Base-by-base conservation (phyloP, 2,797 vertebrate species). In the Neomorphus geoffroyi region DNA sequence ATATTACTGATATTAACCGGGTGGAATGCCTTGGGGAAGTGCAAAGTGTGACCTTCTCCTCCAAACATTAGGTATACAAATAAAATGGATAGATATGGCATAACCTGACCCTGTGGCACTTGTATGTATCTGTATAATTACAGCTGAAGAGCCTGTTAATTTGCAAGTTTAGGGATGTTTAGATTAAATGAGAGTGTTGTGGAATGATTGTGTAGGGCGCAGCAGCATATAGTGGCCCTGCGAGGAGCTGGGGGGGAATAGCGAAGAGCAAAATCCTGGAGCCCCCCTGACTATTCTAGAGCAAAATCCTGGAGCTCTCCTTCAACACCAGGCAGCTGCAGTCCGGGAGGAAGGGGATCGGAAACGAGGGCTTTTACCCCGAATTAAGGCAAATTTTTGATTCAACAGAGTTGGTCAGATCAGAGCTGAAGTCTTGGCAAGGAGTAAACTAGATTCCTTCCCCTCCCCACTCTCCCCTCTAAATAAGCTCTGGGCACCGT, bases 51-150 rank as follows among this genome's bases (percentile, higher is more conserved):
- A 88, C 94, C 87, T 94, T 80, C 85, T 90, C 66, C 46, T 66
- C 61, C 75, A 56, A 16, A 60, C 78, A 27, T 85, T 53, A 92
- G 92, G 82, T 94, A 18, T 85, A 88, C 93, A 88, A 65, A 92
- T 85, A 75, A 87, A 89, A 87, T 54, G 50, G 70, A 69, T 90
- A 87, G 81, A 80, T 80, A 74, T 1, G 61, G 75, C 94, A 37
- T 69, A 94, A 94, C 93, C 91, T 92, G 94, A 93, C 92, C 93
- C 91, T 7, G 88, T 90, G 87, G 87, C 92, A 95, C 80, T 96
- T 80, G 88, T 94, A 91, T 92, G 84, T 92, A 91, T 95, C 94
- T 91, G 93, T 93, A 90, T 93, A 95, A 96, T 95, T 92, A 94
- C 94, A 57, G 88, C 93, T 88, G 94, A 91, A 94, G 94, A 95